A percentile compares a stretch with the other conserved stretches of the same genome.
Evolutionary conservation across 2,113 vertebrate species (phyloP).

Genomic region (Aphyosemion australe): DNA sequence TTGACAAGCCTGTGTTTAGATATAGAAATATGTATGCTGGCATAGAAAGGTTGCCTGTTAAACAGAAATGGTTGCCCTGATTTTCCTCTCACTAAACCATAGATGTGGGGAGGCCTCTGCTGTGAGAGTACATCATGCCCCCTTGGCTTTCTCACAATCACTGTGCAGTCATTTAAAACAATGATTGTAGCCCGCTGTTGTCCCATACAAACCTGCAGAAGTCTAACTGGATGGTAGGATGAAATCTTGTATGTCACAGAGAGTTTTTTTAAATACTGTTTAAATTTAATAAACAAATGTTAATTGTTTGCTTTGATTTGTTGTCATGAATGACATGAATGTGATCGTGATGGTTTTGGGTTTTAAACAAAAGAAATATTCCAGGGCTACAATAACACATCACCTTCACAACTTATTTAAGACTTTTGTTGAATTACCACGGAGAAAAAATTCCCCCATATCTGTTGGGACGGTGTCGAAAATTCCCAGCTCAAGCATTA

Average conservation of each 20-base stretch:
- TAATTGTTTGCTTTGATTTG: slow-evolving; percentile 41
- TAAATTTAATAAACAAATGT: slow-evolving; percentile 59
- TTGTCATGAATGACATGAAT: slow-evolving; percentile 34
- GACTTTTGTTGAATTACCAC: too few species aligned
- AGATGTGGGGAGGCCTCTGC: slow-evolving; percentile 45
- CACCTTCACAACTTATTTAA: too few species aligned
- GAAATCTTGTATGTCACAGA: slow-evolving; percentile 24
- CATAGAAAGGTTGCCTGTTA: slow-evolving; percentile 41
- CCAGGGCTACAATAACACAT: slow-evolving; percentile 7
- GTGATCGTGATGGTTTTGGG: slow-evolving; percentile 22
- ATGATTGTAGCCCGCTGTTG: slow-evolving; percentile 51
- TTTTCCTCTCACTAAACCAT: slow-evolving; percentile 44
- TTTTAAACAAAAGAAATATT: slow-evolving; percentile 38
- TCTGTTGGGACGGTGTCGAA: too few species aligned
- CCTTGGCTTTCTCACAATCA: slow-evolving; percentile 46
- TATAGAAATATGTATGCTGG: slow-evolving; percentile 36
- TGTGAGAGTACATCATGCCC: slow-evolving; percentile 50
- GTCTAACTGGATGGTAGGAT: slow-evolving; percentile 15
- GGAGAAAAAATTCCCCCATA: too few species aligned
- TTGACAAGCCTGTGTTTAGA: slow-evolving; percentile 38
- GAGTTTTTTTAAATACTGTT: slow-evolving; percentile 34
- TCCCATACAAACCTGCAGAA: slow-evolving; percentile 35
- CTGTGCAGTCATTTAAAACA: slow-evolving; percentile 66
- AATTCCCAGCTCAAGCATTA: neutral
- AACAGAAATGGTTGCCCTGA: slow-evolving; percentile 44